phyloP scores from a whole-genome alignment of 2,113 vertebrate genomes.

The Chloropsis cyanopogon region DNA sequence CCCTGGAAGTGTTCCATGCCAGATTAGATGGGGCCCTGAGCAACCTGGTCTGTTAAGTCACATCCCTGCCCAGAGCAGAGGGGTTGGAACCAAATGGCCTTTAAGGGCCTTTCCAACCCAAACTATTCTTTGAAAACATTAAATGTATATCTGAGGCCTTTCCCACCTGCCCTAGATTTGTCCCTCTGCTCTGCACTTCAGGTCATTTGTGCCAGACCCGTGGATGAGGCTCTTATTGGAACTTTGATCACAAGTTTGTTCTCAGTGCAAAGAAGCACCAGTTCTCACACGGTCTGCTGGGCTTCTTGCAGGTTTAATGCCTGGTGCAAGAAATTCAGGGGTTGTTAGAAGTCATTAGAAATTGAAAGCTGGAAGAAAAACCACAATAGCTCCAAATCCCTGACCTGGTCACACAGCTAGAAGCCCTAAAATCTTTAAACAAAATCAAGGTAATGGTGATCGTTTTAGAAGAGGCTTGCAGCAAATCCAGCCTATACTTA shows the following conservation, averaged over 20 bases:
- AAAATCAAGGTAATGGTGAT: neutral
- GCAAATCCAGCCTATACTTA: neutral
- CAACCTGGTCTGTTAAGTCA: neutral
- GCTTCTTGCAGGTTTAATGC: neutral
- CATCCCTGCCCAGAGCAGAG: neutral
- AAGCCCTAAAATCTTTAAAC: neutral
- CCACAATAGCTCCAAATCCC: neutral
- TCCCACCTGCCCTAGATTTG: neutral
- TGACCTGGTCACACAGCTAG: neutral
- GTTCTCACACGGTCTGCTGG: neutral
- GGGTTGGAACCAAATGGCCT: neutral
- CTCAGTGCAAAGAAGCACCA: neutral
- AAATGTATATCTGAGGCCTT: neutral
- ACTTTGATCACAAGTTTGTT: neutral
- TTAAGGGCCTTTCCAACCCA: neutral
- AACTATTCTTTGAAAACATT: neutral
- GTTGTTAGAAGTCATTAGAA: neutral
- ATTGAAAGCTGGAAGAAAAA: neutral
- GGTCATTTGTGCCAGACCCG: neutral
- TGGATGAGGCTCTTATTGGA: neutral
- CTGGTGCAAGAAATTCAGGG: neutral
- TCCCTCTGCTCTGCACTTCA: accelerated
- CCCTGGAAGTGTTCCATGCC: neutral
- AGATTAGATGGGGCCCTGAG: neutral
- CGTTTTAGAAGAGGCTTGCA: neutral